Conservation (phyloP, 2,113 vertebrate species). For the Aspiorhynchus laticeps region DNA sequence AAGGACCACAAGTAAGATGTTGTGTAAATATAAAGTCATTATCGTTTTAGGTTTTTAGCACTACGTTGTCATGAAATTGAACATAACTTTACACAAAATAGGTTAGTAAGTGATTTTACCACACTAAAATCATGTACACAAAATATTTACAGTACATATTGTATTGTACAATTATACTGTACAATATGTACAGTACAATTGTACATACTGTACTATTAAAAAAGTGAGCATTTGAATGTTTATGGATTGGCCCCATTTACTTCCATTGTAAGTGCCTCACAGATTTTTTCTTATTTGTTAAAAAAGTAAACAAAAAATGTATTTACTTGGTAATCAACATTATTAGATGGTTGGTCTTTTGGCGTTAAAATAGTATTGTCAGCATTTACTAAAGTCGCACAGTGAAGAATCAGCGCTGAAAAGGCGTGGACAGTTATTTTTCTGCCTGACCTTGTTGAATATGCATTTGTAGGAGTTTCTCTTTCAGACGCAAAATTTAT, state of each 20-base stretch:
- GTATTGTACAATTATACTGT: too few species aligned
- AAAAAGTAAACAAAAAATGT: neutral
- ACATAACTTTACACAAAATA: neutral
- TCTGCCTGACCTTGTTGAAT: too few species aligned
- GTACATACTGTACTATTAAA: neutral
- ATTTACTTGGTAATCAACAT: neutral
- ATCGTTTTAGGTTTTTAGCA: neutral
- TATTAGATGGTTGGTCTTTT: too few species aligned
- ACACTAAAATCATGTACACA: neutral
- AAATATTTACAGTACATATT: neutral
- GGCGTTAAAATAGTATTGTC: too few species aligned
- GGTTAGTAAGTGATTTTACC: neutral
- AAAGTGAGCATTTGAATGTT: neutral
- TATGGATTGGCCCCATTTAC: neutral
- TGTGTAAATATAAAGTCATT: neutral
- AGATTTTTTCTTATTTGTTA: neutral
- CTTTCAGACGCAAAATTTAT: too few species aligned
- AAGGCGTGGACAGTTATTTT: too few species aligned
- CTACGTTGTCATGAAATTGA: neutral
- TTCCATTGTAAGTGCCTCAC: neutral
- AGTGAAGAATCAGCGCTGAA: too few species aligned
- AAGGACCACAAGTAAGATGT: too few species aligned
- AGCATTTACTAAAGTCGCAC: too few species aligned
- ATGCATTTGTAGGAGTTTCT: too few species aligned
- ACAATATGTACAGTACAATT: too few species aligned